Evolutionary conservation across 1,140 invertebrate genomes (phyloP), one percentile per base, ranked within the genome.

Genomic region (Venustaconcha ellipsiformis): DNA sequence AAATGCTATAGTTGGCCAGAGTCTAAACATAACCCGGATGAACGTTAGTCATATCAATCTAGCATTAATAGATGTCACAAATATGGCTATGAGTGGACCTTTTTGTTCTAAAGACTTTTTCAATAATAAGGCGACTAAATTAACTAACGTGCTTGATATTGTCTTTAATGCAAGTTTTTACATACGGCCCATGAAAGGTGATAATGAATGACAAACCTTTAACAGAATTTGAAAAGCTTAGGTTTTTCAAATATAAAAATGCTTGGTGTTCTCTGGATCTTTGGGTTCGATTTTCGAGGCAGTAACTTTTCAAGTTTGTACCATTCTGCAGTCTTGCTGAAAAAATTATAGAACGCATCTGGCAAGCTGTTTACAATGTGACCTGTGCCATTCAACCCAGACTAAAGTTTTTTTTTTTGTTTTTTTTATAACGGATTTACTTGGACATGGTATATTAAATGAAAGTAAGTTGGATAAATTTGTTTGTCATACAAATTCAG

Each of bases 111-210:
- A 66, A 17, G 18, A 66, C 48, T 76, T 37, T 65, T 23, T 18
- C n/a, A 14, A 23, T 20, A 76, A 76, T 37, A 6, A 65, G 57
- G 67, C 71, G 13, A 30, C 23, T 60, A n/a, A 70, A 13, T 15
- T 67, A 18, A 26, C 57, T 0, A 76, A 76, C 60, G 57, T 58
- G 30, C 14, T 59, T n/a, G 57, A 59, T 20, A 37, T 67, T 12
- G 67, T 23, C 26, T 57, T 76, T 23, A 37, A 71, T n/a, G 0
- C 30, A 17, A 23, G 37, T n/a, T 48, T 26, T 59, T 37, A 70
- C n/a, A 11, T 76, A 76, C 67, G 68, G 74, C 26, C 74, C 74
- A 23, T 69, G 74, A 17, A 60, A 71, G 26, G 68, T 71, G 15
- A 15, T 6, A 30, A 12, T 76, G 15, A 67, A 66, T n/a, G 17